Evolutionary conservation across 2,888 invertebrate genomes (phyloP).

Genomic region (Myopa tessellatipennis): DNA sequence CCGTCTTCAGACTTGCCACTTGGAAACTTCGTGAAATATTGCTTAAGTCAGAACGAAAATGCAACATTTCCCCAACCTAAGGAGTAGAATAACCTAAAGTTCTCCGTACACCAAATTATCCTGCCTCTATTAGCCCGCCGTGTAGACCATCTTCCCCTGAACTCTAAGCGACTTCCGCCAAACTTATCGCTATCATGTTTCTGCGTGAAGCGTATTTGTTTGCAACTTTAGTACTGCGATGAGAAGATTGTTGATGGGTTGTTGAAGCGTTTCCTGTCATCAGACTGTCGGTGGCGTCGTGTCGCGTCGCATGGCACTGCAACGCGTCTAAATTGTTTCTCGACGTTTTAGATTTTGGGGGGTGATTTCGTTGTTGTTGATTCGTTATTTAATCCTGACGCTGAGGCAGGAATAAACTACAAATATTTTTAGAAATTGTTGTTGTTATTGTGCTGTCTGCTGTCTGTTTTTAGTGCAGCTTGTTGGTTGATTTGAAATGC

Average conservation of each 20-base stretch:
- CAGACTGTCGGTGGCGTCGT: slow-evolving; percentile 11
- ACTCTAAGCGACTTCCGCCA: slow-evolving; percentile 1
- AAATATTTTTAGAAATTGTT: slow-evolving; percentile 12
- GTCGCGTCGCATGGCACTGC: not conserved
- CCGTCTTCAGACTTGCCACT: not conserved
- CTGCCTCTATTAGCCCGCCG: no score
- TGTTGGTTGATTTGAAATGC: slow-evolving; percentile 23
- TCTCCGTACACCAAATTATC: no score
- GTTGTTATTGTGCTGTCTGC: not conserved
- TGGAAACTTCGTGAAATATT: no score
- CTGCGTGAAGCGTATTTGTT: not conserved
- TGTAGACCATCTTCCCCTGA: no score
- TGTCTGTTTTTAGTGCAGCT: slow-evolving; percentile 13
- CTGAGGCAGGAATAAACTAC: slow-evolving; percentile 19
- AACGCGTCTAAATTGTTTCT: slow-evolving; percentile 30
- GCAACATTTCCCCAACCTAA: no score
- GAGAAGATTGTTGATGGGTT: slow-evolving; percentile 21
- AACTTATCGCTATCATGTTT: slow-evolving; percentile 20
- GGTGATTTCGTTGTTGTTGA: not conserved
- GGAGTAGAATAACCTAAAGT: no score
- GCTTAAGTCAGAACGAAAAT: no score
- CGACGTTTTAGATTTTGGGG: not conserved
- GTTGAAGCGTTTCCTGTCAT: slow-evolving; percentile 34
- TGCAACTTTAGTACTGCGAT: slow-evolving; percentile 8
- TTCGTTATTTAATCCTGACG: slow-evolving; percentile 21